Evolutionary conservation across 2,797 vertebrate species (phyloP), one percentile per base, ranked within the genome.

Genomic region (Fistularia commersonii): DNA sequence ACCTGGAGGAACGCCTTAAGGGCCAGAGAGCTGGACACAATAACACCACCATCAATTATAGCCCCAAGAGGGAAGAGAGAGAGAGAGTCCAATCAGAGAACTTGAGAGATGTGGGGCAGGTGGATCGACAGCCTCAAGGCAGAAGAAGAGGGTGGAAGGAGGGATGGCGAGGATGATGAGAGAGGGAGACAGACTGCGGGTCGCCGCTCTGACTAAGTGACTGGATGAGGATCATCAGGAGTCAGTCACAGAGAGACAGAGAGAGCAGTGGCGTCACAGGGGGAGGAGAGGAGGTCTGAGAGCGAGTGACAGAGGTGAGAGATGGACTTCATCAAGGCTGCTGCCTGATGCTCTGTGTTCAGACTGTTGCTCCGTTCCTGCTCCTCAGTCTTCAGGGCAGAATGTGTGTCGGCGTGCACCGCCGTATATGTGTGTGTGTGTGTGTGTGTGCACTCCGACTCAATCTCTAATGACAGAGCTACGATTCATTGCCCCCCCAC

Each of bases 1-100:
- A 84, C 66, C 77, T 68, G 59, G 54, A 75, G 71, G 66, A 72
- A 69, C 32, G 47, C 61, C 73, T 82, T 67, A 59, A 72, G 60
- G 74, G 60, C 54, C 57, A 75, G 52, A 80, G 53, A 62, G 64
- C 64, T 74, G 77, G 74, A 79, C 72, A 87, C 79, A 78, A 80
- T 79, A 82, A 75, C 72, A 82, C 66, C 72, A 61, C 61, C 77
- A 87, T 86, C 79, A 86, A 85, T 88, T 83, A 81, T 47, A 72
- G 70, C 74, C 61, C 60, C 57, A 64, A 64, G 77, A 83, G 73
- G 56, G 56, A 50, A 46, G 43, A 42, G 58, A 48, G 45, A 46
- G 66, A 43, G 41, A 49, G 23, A 63, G 64, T 77, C 77, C 76
- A 83, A 80, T 87, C 84, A 83, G 74, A 82, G 81, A 79, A 81